Evolutionary conservation across 2,113 vertebrate genomes (phyloP), one percentile per base, ranked within the genome.

Genomic region (Leiothrix lutea): DNA sequence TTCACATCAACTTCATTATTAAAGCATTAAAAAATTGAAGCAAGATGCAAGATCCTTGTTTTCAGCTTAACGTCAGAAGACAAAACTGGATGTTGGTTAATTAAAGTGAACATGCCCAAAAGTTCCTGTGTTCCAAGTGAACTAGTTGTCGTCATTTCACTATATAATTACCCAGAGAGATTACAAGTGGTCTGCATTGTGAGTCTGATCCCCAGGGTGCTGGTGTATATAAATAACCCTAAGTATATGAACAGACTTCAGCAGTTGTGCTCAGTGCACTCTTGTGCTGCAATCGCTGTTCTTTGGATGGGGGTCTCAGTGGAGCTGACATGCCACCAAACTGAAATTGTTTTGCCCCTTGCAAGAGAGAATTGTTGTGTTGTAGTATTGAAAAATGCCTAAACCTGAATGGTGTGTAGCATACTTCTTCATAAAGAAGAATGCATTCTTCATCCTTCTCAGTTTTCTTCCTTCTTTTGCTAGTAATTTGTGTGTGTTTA

Each of bases 251-350:
- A 24, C 31, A 45, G 70, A 64, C 36, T 81, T 67, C 9, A 48
- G 19, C 51, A 74, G 51, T 54, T 84, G 47, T 87, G 9, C 11
- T 66, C 1, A 2, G 6, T 72, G 67, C 3, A 9, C 35, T 58
- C 60, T 21, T 38, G 35, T 1, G 6, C 67, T 69, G 40, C 20
- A 62, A 3, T 47, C 47, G 29, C 33, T 42, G 23, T 47, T 81
- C 13, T 29, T 65, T 4, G 6, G 28, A 51, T 1, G 1, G 35
- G 28, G 23, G 24, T 83, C 64, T 56, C 0, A 0, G 24, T 25
- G 21, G 12, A 91, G 11, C 35, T 62, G 35, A 50, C 5, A 0
- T 51, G 29, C 15, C 44, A 48, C 26, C 29, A 85, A 85, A 56
- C 44, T 51, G 33, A 33, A 67, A 11, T 31, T 14, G 80, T 58